A percentile compares a stretch with the other conserved stretches of the same genome.
Evolutionary conservation across 2,797 vertebrate genomes (phyloP).

Genomic region (Florisuga fusca): DNA sequence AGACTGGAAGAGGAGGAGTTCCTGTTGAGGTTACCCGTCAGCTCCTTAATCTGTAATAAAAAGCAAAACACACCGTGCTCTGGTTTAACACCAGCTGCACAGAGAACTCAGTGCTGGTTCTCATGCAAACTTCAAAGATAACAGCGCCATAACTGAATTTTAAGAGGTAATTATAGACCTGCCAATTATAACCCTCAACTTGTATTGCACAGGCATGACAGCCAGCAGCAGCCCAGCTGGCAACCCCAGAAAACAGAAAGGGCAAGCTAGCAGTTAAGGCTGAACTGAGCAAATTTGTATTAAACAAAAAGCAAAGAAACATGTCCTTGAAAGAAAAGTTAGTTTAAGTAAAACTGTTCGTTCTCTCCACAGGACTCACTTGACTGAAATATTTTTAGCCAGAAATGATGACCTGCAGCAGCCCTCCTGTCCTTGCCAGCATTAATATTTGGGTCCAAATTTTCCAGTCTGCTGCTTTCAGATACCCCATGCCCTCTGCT

Average conservation of each 20-base stretch:
- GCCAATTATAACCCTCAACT: not conserved
- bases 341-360: not conserved
- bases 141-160: not conserved
- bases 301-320: not conserved
- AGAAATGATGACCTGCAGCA: not conserved
- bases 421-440: not conserved
- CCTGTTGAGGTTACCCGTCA: conserved; percentile 94
- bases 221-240: not conserved
- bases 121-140: not conserved
- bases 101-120: not conserved
- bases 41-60: conserved; percentile 91
- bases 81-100: not conserved
- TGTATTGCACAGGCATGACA: not conserved
- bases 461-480: not conserved
- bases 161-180: conserved; percentile 7
- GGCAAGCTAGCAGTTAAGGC: not conserved
- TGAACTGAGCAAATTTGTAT: not conserved
- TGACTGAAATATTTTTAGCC: not conserved
- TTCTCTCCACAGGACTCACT: not conserved
- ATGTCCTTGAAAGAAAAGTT: not conserved
- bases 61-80: not conserved
- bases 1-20: conserved; percentile 91
- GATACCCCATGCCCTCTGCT: not conserved
- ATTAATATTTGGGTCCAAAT: not conserved
- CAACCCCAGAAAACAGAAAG: not conserved